These are phyloP conservation scores for Iguana delicatissima DNA, from an alignment of 2,797 vertebrate species.

Conservation along the genomic window DNA sequence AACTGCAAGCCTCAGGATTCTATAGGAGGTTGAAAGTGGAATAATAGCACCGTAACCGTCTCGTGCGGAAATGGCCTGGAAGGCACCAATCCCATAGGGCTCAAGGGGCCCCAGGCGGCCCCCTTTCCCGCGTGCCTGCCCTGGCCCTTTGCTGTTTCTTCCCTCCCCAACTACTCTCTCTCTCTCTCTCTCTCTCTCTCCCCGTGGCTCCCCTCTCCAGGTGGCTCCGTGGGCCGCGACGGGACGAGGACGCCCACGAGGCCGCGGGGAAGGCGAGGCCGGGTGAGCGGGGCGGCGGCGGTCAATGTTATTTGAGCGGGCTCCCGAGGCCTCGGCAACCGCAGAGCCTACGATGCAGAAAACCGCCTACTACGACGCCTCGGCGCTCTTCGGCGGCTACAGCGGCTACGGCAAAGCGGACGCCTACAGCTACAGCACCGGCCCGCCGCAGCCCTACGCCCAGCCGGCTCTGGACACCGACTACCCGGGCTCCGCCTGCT, in stretches of 20 bases:
- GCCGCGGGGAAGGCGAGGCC: constrained; percentile 69
- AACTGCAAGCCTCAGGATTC: no score
- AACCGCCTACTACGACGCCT: constrained; percentile 97
- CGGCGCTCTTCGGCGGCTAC: constrained; percentile 97
- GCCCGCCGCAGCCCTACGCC: constrained; percentile 93
- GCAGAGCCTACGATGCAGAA: constrained; percentile 96
- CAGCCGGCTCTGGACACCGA: constrained; percentile 90
- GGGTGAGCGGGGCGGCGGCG: constrained; percentile 81
- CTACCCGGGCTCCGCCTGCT: constrained; percentile 93
- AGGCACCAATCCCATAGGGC: no score
- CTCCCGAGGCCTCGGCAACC: constrained; percentile 85
- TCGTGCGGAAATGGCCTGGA: no score
- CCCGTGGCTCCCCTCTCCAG: constrained; percentile 60
- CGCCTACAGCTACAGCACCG: constrained; percentile 89
- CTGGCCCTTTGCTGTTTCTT: neutral
- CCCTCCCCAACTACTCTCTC: neutral
- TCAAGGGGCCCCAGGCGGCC: no score
- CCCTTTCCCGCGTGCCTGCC: neutral
- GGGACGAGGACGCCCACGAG: constrained; percentile 44
- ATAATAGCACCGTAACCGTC: no score
- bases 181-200: constrained; percentile 57
- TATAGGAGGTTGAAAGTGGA: no score
- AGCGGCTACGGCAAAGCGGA: constrained; percentile 94
- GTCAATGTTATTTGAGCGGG: constrained; percentile 94
- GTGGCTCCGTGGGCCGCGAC: constrained; percentile 65